Base-by-base conservation (phyloP, 2,113 vertebrate species). In the Oplegnathus fasciatus region DNA sequence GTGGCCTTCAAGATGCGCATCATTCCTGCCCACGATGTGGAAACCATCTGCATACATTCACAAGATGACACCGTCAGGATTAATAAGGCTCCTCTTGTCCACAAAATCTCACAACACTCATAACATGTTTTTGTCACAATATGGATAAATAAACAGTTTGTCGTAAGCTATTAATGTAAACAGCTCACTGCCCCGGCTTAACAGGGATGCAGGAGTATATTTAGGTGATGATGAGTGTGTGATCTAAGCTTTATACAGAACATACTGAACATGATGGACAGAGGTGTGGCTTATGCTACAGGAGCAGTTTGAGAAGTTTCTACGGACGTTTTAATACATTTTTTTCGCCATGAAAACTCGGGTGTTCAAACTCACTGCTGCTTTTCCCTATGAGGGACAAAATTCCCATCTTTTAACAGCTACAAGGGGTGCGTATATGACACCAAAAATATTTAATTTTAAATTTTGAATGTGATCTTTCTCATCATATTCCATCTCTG, bases 21-120 rank as follows among this genome's bases (percentile, higher is more conserved):
- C 93, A 94, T 78, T 87, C 55, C 75, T 94, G 94, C 78, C 91
- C 92, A 3, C n/a, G 18, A 1, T 94, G 93, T 65, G n/a, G 42
- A 50, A 77, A 60, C 2, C 10, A 60, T 1, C 26, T 93, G 11
- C 37, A 89, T 17, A 17, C 46, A 28, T 57, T 83, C 85, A 46
- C 0, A 6, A 86, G 80, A 84, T 92, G 88, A 93, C 79, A 28
- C 9, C 0, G 26, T 50, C 46, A 14, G 13, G 20, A 60, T 50
- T 24, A 28, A 67, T 50, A 2, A 24, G 62, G 18, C 24, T 54
- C 42, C 62, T 34, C 24, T 5, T 54, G 13, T 86, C 52, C 44
- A 30, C 30, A 72, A 58, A 50, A 42, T 20, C 48, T 46, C 5
- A 1, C 13, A 4, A 69, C 46, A 57, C 48, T 24, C 18, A 8